Base-by-base conservation (phyloP, 2,797 vertebrate genomes). In the Cynopterus sphinx region DNA sequence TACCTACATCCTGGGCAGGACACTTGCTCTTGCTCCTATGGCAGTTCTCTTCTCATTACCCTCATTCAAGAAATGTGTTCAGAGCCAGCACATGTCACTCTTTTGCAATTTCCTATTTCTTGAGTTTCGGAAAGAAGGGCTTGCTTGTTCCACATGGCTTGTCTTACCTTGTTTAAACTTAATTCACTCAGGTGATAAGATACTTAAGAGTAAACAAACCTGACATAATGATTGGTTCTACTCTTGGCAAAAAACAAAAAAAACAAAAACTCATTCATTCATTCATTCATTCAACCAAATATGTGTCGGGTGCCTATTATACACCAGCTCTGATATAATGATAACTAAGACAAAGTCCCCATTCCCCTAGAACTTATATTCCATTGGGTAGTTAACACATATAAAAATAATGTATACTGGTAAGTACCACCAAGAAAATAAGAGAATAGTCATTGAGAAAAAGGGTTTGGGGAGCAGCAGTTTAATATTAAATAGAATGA, bases 111-210 rank as follows among this genome's bases (percentile, higher is more conserved):
- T 84, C 9, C 28, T 43, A 1, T 74, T 70, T 94, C 46, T 90
- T 75, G 67, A 92, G 95, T 88, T 82, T 24, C 16, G 22, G 84
- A 65, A 19, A 61, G 55, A 78, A 91, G 33, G 74, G 24, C 10
- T 95, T 75, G 9, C 4, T 51, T 88, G 7, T 70, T 61, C 39
- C 39, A 68, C 9, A 12, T 39, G 26, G 15, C 6, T 24, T 70
- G 1, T 61, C 16, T 92, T 85, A 82, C 19, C 13, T 67, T 86
- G 33, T 90, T 84, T 88, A 75, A 73, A 70, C 6, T 83, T 85
- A 96, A 88, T 83, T 93, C 19, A 67, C 36, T 81, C 49, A 91
- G 68, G 33, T 84, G 39, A 55, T 77, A 77, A 49, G 19, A 71
- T 53, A 55, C 4, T 91, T 61, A 90, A 90, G 21, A 83, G 4